phyloP scores from a whole-genome alignment of 53 echinoderm and acorn worm genomes.

The Arbacia lixula region DNA sequence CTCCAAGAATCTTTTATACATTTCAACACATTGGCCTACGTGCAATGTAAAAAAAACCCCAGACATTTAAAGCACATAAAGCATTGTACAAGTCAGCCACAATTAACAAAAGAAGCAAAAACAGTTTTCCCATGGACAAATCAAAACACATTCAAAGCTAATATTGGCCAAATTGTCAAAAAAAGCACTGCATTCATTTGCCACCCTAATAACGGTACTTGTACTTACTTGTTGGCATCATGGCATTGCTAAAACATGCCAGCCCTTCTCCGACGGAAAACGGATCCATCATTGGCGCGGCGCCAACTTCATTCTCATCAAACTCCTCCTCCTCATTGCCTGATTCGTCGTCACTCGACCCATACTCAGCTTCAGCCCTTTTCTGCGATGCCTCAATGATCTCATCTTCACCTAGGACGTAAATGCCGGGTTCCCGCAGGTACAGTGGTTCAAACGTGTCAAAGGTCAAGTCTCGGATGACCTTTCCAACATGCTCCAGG shows the following conservation, averaged over 20 bases:
- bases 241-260: conserved; percentile 21
- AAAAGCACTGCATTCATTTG: too few species aligned
- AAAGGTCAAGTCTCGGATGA: conserved; percentile 86
- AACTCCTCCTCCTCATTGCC: background rate
- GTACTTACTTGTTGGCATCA: conserved; percentile 55
- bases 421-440: conserved; percentile 65
- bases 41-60: too few species aligned
- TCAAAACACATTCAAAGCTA: too few species aligned
- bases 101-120: too few species aligned
- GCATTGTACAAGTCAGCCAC: too few species aligned
- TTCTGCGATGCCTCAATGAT: background rate
- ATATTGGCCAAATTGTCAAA: too few species aligned
- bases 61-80: too few species aligned
- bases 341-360: background rate
- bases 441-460: conserved; percentile 94
- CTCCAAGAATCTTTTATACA: too few species aligned
- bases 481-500: conserved; percentile 80
- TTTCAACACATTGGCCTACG: too few species aligned
- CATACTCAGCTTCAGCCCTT: background rate
- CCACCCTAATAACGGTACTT: too few species aligned
- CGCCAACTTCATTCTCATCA: conserved; percentile 42
- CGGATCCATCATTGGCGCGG: conserved; percentile 27
- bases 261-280: conserved; percentile 30
- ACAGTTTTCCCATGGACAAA: too few species aligned
- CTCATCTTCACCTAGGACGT: conserved; percentile 63